Base-by-base conservation (phyloP, 2,797 vertebrate genomes). In the Pogoniulus pusillus region DNA sequence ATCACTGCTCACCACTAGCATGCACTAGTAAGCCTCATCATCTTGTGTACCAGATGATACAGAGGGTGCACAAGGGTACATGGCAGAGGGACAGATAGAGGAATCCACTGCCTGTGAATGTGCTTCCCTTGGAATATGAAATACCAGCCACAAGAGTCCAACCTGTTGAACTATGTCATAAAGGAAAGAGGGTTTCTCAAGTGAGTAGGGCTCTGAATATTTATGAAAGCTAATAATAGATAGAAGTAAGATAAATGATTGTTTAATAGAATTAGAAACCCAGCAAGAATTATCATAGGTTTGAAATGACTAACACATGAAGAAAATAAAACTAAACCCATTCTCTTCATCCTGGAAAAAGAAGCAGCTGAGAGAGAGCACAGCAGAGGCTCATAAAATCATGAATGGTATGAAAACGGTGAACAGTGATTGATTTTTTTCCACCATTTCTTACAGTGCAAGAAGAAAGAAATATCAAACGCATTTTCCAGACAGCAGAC, bases 401-500 rank as follows among this genome's bases (percentile, higher is more conserved):
- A 72, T 69, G 78, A 94, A 89, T 69, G 37, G 8, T 54, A 27
- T 54, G 30, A n/a, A 78, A 72, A 65, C 54, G 41, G 51, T 70
- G 23, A 82, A 53, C 7, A 89, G 26, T 1, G 0, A 70, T 84
- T 89, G 5, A 49, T 34, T 79, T 91, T 34, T 91, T 88, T 84
- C 51, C 75, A 92, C 26, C 41, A 41, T 79, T 90, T 78, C 41
- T 60, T 82, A 85, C 14, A 66, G 35, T 43, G 8, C 30, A 60
- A 57, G 26, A 55, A 81, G 26, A 35, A 86, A 78, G 59, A 92
- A 82, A 87, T 66, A 63, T 82, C 65, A 76, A 73, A 63, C 71
- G 87, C 27, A 57, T 18, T 77, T 82, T 34, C 80, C 49, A 93
- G 85, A 87, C 85, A 89, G 73, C 66, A 91, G 65, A 82, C 62